phyloP scores from a whole-genome alignment of 2,113 vertebrate genomes.

The Empidonax alnorum region DNA sequence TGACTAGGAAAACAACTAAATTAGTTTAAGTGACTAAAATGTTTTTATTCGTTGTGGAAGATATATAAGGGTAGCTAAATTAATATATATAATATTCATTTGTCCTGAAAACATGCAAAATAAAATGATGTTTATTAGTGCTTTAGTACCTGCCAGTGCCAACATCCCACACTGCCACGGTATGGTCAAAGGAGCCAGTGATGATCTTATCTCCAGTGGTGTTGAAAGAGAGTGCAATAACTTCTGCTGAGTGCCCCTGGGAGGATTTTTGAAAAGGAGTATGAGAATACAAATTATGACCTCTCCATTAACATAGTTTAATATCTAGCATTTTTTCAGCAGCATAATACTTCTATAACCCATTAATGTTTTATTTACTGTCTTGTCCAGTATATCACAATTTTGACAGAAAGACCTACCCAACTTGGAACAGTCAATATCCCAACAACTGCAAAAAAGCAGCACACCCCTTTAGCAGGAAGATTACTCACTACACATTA shows the following conservation, averaged over 20 bases:
- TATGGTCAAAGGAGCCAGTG: constrained; percentile 94
- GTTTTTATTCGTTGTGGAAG: neutral
- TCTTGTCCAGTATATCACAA: neutral
- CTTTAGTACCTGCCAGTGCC: constrained; percentile 84
- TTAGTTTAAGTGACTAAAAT: neutral
- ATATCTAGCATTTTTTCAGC: neutral
- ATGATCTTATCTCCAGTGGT: constrained; percentile 86
- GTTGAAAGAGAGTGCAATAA: constrained; percentile 90
- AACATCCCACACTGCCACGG: constrained; percentile 89
- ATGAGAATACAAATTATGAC: neutral
- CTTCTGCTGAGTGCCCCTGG: constrained; percentile 92
- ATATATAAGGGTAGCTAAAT: neutral
- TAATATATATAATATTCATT: neutral
- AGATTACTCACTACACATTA: neutral
- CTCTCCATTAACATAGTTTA: neutral
- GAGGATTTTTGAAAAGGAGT: neutral
- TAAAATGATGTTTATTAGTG: neutral
- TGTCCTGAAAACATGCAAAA: neutral
- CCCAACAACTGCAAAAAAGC: neutral
- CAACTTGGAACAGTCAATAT: neutral
- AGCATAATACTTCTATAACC: neutral
- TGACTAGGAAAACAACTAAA: constrained; percentile 4
- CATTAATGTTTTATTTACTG: neutral
- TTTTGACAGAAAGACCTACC: neutral
- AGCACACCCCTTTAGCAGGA: neutral